These are phyloP conservation scores for Geotrypetes seraphini DNA, from an alignment of 2,797 vertebrate species.

Conservation along the genomic window DNA sequence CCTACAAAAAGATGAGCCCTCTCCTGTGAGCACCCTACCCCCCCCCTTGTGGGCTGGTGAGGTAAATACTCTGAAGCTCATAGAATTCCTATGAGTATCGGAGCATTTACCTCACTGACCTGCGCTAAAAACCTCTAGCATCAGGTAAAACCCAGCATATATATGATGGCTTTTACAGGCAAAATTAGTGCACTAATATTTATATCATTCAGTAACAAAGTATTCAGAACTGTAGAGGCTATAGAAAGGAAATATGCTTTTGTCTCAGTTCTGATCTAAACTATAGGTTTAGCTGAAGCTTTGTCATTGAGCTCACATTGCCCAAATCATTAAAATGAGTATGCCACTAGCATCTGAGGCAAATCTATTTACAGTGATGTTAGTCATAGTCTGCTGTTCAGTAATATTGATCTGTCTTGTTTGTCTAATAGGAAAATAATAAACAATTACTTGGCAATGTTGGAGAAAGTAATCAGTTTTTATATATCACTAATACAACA, in stretches of 20 bases:
- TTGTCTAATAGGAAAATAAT: constrained; percentile 99
- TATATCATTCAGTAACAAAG: too few relatives aligned
- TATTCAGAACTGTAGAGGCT: too few relatives aligned
- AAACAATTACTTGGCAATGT: constrained; percentile 94
- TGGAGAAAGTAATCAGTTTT: constrained; percentile 92
- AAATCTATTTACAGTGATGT: constrained; percentile 94
- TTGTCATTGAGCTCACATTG: constrained; percentile 91
- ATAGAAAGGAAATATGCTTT: constrained; percentile 28
- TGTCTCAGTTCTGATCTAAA: constrained; percentile 43
- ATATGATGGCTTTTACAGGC: too few relatives aligned
- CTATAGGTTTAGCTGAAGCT: constrained; percentile 37
- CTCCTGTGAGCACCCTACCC: too few relatives aligned
- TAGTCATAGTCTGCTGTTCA: constrained; percentile 85
- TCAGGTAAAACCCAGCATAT: too few relatives aligned
- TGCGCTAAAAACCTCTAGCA: too few relatives aligned
- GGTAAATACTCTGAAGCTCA: too few relatives aligned
- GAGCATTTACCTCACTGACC: too few relatives aligned
- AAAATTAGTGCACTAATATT: too few relatives aligned
- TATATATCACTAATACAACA: constrained; percentile 81
- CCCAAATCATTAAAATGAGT: constrained; percentile 86
- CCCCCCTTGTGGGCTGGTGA: too few relatives aligned
- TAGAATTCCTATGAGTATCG: too few relatives aligned
- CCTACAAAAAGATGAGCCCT: too few relatives aligned
- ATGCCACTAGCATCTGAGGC: constrained; percentile 71
- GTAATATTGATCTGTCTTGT: constrained; percentile 93